Evolutionary conservation across 2,797 vertebrate species (phyloP).

Genomic region (Bufotes viridis): DNA sequence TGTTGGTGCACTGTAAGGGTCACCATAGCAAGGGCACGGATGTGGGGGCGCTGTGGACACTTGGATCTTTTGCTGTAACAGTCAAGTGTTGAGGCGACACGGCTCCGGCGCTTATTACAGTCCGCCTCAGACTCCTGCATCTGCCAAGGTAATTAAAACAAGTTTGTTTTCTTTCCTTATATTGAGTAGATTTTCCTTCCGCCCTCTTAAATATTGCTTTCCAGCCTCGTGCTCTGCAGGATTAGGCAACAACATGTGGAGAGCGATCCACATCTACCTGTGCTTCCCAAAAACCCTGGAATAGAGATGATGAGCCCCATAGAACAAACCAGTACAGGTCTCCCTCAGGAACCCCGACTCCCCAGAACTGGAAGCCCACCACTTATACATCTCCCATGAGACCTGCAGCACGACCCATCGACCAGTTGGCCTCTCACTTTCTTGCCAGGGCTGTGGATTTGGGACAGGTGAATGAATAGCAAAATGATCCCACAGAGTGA

Average conservation of each 20-base stretch:
- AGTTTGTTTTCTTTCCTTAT: slow-evolving; percentile 35
- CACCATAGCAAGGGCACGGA: no score
- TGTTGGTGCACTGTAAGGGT: no score
- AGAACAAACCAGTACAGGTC: background rate
- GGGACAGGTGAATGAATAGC: no score
- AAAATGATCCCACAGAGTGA: no score
- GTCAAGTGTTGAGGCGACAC: background rate
- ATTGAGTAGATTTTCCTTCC: slow-evolving; percentile 28
- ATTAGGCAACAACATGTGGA: background rate
- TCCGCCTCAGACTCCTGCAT: background rate
- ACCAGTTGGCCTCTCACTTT: no score
- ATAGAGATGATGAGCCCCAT: background rate
- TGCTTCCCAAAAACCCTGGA: background rate
- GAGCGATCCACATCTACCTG: background rate
- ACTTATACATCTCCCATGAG: no score
- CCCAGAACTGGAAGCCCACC: no score
- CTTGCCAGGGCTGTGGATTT: no score
- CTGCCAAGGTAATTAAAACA: slow-evolving; percentile 33
- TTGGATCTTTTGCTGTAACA: background rate
- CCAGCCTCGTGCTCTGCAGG: background rate
- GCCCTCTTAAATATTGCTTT: background rate
- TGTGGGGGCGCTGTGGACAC: background rate
- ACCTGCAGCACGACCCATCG: no score
- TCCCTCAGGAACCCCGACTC: no score
- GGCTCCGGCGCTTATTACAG: background rate